A percentile compares a stretch with the other conserved stretches of the same genome.
Conservation (phyloP, 35 echinoderm and acorn worm genomes). For the Patiria miniata region DNA sequence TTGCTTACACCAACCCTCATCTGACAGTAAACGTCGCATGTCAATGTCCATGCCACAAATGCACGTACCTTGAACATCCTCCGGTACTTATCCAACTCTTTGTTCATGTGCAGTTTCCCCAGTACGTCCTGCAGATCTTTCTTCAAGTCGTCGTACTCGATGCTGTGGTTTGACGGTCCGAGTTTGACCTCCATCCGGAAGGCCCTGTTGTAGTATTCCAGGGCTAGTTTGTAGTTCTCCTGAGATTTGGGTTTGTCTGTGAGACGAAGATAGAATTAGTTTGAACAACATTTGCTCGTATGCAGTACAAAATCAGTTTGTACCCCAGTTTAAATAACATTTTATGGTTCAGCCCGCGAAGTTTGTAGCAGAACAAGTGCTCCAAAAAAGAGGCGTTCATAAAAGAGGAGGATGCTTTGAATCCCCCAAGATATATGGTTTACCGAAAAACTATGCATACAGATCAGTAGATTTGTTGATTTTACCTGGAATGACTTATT, state of each 20-base stretch:
- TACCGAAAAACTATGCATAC: too few relatives aligned
- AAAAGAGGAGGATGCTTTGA: not conserved
- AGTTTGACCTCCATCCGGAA: conserved; percentile 13
- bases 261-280: not conserved
- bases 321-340: not conserved
- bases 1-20: too few relatives aligned
- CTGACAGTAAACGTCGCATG: not conserved
- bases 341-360: not conserved
- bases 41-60: not conserved
- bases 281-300: too few relatives aligned
- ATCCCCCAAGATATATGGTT: too few relatives aligned
- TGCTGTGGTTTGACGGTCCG: not conserved
- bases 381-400: not conserved
- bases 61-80: conserved; percentile 19
- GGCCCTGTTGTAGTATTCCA: conserved; percentile 41
- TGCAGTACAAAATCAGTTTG: too few relatives aligned
- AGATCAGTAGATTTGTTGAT: too few relatives aligned
- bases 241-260: not conserved
- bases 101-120: not conserved
- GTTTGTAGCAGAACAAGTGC: not conserved
- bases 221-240: conserved; percentile 2
- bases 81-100: not conserved
- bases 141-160: conserved; percentile 29
- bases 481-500: too few relatives aligned
- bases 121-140: conserved; percentile 7